phyloP scores from a whole-genome alignment of 2,113 vertebrate species.

The Acrocephalus arundinaceus region DNA sequence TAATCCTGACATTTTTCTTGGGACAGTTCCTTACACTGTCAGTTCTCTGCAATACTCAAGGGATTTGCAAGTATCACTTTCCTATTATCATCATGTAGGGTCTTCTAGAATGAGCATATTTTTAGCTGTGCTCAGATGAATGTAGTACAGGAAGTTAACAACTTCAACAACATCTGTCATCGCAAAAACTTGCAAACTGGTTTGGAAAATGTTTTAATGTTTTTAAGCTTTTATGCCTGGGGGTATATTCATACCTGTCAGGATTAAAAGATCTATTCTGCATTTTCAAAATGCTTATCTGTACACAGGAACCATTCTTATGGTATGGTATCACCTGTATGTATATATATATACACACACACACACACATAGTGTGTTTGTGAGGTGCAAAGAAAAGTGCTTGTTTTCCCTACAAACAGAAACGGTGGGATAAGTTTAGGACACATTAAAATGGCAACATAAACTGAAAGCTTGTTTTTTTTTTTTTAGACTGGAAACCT shows the following conservation, averaged over 20 bases:
- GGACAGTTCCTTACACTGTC: background rate
- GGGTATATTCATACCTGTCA: background rate
- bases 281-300: background rate
- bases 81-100: background rate
- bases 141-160: background rate
- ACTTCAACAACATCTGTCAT: background rate
- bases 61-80: background rate
- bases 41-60: background rate
- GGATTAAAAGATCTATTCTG: background rate
- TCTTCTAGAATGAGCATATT: background rate
- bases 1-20: background rate
- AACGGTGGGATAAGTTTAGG: background rate
- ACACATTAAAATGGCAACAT: background rate
- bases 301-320: background rate
- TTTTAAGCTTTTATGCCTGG: background rate
- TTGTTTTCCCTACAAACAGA: background rate
- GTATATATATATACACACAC: accelerated
- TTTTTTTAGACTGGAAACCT: background rate
- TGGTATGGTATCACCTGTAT: background rate
- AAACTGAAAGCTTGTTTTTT: background rate
- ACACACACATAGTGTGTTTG: accelerated
- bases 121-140: background rate
- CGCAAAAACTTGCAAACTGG: background rate
- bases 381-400: background rate
- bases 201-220: background rate